Evolutionary conservation across 1,140 invertebrate species (phyloP), one percentile per base, ranked within the genome.

Genomic region (Drosophila auraria): DNA sequence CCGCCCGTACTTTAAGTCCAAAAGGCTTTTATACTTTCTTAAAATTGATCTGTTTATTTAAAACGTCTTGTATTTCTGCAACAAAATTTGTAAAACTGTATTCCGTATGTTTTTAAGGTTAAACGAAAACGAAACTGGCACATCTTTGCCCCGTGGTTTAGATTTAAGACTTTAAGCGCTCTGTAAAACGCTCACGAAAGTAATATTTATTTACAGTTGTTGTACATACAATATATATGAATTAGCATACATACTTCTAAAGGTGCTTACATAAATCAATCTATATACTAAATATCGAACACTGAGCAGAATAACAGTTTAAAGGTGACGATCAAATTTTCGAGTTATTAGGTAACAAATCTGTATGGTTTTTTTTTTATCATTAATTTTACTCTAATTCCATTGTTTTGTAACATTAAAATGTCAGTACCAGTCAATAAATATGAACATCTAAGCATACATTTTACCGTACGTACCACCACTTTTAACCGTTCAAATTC

Each of bases 131-230:
- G 30, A 56, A 56, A 56, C 36, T 56, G 40, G 50, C 63, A 56
- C 50, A 23, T 49, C 17, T 69, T 17, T 42, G 50, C 50, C 68
- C 33, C 38, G 33, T 56, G 15, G 36, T 38, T 71, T 71, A 51
- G 64, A 71, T 71, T 65, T 33, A 71, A 71, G 66, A 71, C 40
- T 57, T 57, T 5, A 57, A 33, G 68, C 63, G 68, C 50, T 69
- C 23, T 69, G 38, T 56, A 49, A 57, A 69, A 68, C 68, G 68
- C 68, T 36, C 64, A 69, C 59, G 44, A 74, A 76, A 74, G 53
- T 74, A 56, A 74, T 56, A 76, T 74, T 74, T 76, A 76, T 76
- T 76, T 76, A 76, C 73, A 76, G 59, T 76, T 76, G 59, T 76
- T 76, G 42, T 64, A 73, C 68, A 72, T 73, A 75, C 58, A 73